phyloP scores from a whole-genome alignment of 2,113 vertebrate genomes.

The Sorex fumeus region DNA sequence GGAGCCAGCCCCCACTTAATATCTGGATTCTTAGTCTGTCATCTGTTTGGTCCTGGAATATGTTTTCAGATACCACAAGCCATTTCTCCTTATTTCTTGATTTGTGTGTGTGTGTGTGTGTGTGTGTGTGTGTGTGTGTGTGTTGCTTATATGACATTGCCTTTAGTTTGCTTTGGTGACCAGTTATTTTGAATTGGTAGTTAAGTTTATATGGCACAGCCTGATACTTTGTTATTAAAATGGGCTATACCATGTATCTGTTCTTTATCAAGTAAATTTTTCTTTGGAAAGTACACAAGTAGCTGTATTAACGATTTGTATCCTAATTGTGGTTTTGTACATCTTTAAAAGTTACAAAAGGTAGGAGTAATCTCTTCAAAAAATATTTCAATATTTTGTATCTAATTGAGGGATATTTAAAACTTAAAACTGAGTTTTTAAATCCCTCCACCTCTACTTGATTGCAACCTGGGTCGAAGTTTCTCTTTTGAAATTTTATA shows the following conservation, averaged over 20 bases:
- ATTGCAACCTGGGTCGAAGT: slow-evolving; percentile 15
- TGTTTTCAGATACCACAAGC: slow-evolving; percentile 28
- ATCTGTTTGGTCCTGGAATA: slow-evolving; percentile 43
- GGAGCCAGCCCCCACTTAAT: slow-evolving; percentile 5
- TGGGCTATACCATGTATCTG: slow-evolving; percentile 55
- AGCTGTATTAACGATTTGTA: background rate
- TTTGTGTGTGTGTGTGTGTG: background rate
- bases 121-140: too few relatives aligned
- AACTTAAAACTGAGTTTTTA: background rate
- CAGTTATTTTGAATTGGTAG: slow-evolving; percentile 60
- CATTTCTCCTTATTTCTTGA: slow-evolving; percentile 51
- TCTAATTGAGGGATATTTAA: slow-evolving; percentile 19
- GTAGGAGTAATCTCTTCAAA: slow-evolving; percentile 41
- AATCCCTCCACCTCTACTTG: background rate
- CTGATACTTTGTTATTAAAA: slow-evolving; percentile 68
- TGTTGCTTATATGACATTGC: slow-evolving; percentile 49
- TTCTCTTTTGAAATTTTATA: background rate
- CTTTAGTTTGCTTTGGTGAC: slow-evolving; percentile 9
- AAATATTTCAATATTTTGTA: background rate
- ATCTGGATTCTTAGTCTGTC: slow-evolving; percentile 31
- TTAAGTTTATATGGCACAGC: slow-evolving; percentile 49
- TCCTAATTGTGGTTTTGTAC: too few relatives aligned
- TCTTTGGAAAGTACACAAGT: slow-evolving; percentile 26
- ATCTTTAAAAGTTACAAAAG: slow-evolving; percentile 50
- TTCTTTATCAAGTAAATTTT: slow-evolving; percentile 39